Evolutionary conservation across 1,140 invertebrate species (phyloP).

Genomic region (Gryllus bimaculatus): DNA sequence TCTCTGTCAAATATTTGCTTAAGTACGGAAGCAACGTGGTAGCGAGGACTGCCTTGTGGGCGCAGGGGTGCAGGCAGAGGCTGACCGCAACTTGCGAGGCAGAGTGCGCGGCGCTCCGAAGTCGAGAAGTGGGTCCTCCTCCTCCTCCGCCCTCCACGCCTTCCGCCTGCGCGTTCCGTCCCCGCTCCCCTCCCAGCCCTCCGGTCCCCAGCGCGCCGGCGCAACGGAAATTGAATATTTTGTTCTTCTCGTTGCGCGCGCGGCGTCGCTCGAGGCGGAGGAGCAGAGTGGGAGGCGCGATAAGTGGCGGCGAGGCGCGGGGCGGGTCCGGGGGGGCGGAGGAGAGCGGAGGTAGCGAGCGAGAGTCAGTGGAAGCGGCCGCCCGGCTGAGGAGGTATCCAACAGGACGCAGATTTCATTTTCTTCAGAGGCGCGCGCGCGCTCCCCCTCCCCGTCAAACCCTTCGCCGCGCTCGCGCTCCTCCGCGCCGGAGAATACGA

Average conservation of each 20-base stretch:
- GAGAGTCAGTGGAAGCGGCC: too few species aligned
- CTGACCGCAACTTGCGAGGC: neutral
- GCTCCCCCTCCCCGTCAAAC: neutral
- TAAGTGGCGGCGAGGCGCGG: neutral
- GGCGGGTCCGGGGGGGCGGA: too few species aligned
- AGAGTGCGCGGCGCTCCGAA: neutral
- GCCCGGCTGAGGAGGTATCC: neutral
- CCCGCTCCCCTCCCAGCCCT: too few species aligned
- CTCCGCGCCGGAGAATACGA: neutral
- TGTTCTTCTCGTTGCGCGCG: neutral
- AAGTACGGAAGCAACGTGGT: too few species aligned
- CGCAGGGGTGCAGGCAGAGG: neutral
- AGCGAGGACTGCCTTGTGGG: neutral
- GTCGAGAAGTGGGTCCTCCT: neutral
- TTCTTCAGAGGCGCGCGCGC: neutral
- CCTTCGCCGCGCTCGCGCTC: neutral
- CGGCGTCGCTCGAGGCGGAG: neutral
- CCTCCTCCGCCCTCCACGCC: too few species aligned
- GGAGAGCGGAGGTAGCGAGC: too few species aligned
- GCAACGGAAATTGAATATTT: neutral
- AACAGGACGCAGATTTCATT: neutral
- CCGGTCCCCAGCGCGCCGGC: too few species aligned
- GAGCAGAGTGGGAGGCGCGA: neutral
- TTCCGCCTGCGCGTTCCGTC: too few species aligned
- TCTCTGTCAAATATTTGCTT: too few species aligned